Evolutionary conservation across 2,113 vertebrate genomes (phyloP), one percentile per base, ranked within the genome.

Genomic region (Oenanthe oenanthe): DNA sequence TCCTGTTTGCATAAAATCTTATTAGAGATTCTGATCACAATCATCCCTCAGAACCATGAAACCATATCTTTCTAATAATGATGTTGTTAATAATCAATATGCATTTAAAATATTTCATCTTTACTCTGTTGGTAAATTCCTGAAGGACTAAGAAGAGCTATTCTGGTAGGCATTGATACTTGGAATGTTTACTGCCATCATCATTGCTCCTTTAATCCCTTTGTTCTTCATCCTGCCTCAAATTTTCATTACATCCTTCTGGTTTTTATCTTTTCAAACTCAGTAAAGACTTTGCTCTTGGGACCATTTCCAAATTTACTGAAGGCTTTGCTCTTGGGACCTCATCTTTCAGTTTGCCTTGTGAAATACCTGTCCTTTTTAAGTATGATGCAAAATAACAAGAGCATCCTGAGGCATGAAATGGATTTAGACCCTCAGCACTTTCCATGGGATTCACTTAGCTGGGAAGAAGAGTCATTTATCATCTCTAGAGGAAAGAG

Each of bases 381-480:
- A 88, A 89, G 58, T 47, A 18, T 60, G 63, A 28, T 90, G 43
- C 51, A 83, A 91, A 88, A 89, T 77, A 93, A 87, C 78, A 58
- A 4, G 42, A 45, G 34, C 68, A 63, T 88, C 62, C 62, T 22
- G 54, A 73, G 77, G 74, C 81, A 72, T 58, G 26, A 75, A 91
- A 77, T 36, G 47, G 31, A 66, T 95, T 93, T 76, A 91, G 47
- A 60, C 71, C 51, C 83, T 75, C 45, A 77, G 38, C 42, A 74
- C 43, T 94, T 95, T 71, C 47, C n/a, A 10, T 3, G 1, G 63
- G 50, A 66, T 89, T 91, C 54, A 76, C 79, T 72, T 87, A 72
- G 36, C 58, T 73, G 81, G 18, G 32, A 68, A 60, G 76, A 84
- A 51, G 22, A 57, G 26, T 75, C n/a, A 32, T 89, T 85, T 75